phyloP scores from a whole-genome alignment of 2,888 invertebrate genomes.

The Labia minor region DNA sequence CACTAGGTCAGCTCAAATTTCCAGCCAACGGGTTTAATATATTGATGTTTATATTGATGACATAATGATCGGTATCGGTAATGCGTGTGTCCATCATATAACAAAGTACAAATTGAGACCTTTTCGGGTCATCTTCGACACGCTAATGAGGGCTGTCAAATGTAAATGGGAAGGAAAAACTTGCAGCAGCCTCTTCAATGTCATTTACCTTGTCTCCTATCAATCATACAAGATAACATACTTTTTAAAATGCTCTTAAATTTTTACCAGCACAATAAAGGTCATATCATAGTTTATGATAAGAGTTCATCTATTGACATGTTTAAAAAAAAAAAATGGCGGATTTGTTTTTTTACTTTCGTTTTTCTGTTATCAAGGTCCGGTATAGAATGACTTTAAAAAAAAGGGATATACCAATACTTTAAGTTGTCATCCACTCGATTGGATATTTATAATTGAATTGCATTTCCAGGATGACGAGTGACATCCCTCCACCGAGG shows the following conservation, averaged over 20 bases:
- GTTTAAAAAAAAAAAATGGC: not conserved
- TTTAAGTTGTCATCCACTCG: not conserved
- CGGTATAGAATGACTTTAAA: not conserved
- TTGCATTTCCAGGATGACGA: not conserved
- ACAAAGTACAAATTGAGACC: not conserved
- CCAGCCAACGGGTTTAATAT: conserved; percentile 13
- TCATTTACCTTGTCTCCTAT: not conserved
- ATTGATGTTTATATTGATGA: conserved; percentile 8
- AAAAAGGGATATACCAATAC: not conserved
- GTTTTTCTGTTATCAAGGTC: not conserved
- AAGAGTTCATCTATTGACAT: not conserved
- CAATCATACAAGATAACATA: not conserved
- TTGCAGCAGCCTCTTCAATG: not conserved
- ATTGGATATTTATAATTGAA: not conserved
- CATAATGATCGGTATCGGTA: conserved; percentile 13
- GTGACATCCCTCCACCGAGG: not conserved
- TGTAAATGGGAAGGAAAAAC: not conserved
- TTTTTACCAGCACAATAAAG: not conserved
- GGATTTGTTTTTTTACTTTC: no score
- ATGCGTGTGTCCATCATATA: conserved; percentile 2
- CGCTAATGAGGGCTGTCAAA: not conserved
- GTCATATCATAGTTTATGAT: not conserved
- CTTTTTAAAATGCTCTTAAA: not conserved
- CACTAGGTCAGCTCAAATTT: not conserved
- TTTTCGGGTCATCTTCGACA: not conserved